phyloP scores from a whole-genome alignment of 1,140 invertebrate species.

The Pachypeltis micranthus region DNA sequence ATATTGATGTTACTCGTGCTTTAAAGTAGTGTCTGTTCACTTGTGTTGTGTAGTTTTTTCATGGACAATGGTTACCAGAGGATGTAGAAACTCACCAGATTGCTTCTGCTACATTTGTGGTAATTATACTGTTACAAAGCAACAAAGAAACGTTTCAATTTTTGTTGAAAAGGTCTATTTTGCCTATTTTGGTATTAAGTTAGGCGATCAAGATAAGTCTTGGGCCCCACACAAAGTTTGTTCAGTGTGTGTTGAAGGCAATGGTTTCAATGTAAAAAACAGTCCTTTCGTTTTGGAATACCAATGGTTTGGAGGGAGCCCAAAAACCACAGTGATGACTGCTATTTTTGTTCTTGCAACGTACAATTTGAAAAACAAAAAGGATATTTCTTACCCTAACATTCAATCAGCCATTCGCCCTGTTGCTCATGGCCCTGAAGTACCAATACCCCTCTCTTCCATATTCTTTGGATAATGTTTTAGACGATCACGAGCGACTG shows the following conservation, averaged over 20 bases:
- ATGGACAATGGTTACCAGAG: conserved; percentile 9
- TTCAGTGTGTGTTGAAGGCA: conserved; percentile 13
- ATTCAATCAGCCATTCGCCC: background rate
- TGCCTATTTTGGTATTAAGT: conserved; percentile 23
- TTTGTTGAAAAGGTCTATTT: conserved; percentile 21
- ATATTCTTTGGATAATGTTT: conserved; percentile 14
- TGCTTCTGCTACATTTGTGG: conserved; percentile 12
- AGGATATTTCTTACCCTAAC: conserved; percentile 1
- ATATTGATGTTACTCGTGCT: too few species aligned
- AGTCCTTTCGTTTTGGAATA: conserved; percentile 7
- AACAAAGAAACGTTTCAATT: conserved; percentile 18
- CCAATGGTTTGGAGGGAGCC: conserved; percentile 17
- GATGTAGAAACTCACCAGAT: conserved; percentile 14
- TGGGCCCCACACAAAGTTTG: conserved; percentile 21
- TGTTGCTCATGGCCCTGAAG: background rate
- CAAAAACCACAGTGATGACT: background rate
- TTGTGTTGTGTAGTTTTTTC: too few species aligned
- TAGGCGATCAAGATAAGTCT: conserved; percentile 26
- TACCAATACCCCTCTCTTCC: background rate
- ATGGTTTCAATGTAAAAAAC: conserved; percentile 11
- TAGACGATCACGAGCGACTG: too few species aligned
- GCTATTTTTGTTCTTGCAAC: conserved; percentile 8
- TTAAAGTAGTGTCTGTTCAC: too few species aligned
- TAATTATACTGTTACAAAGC: conserved; percentile 15
- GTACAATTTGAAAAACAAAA: conserved; percentile 11